A percentile compares a stretch with the other conserved stretches of the same genome.
Conservation (phyloP, 2,797 vertebrate species). For the Sylvilagus floridanus region DNA sequence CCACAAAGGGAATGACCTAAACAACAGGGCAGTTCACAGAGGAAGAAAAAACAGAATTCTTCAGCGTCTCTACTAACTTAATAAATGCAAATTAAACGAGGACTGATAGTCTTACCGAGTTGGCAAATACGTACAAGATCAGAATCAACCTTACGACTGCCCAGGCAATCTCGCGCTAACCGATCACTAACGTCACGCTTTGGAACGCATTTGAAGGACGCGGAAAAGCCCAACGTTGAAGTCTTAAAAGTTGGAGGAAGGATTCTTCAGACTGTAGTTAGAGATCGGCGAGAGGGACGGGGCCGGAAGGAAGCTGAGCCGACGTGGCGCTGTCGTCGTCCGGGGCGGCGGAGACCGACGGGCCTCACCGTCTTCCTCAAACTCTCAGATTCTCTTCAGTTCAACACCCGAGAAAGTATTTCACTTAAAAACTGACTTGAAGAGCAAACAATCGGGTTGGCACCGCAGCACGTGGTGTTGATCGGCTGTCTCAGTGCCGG, state of each 20-base stretch:
- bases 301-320: background rate
- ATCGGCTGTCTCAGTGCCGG: no score
- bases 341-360: no score
- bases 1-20: background rate
- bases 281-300: background rate
- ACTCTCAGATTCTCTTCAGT: background rate
- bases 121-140: background rate
- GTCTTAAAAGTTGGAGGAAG: background rate
- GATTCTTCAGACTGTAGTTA: background rate
- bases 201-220: background rate
- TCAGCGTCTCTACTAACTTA: background rate
- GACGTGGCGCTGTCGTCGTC: no score
- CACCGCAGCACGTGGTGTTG: no score
- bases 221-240: background rate
- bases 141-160: background rate
- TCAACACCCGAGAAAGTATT: background rate
- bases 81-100: background rate
- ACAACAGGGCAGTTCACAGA: background rate
- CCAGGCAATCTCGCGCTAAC: background rate
- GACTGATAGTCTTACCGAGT: background rate
- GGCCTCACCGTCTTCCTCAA: background rate
- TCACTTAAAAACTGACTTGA: background rate
- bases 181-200: background rate
- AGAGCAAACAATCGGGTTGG: background rate
- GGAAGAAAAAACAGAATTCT: background rate